Evolutionary conservation across 2,888 invertebrate species (phyloP), one percentile per base, ranked within the genome.

Genomic region (Crematogaster levior): DNA sequence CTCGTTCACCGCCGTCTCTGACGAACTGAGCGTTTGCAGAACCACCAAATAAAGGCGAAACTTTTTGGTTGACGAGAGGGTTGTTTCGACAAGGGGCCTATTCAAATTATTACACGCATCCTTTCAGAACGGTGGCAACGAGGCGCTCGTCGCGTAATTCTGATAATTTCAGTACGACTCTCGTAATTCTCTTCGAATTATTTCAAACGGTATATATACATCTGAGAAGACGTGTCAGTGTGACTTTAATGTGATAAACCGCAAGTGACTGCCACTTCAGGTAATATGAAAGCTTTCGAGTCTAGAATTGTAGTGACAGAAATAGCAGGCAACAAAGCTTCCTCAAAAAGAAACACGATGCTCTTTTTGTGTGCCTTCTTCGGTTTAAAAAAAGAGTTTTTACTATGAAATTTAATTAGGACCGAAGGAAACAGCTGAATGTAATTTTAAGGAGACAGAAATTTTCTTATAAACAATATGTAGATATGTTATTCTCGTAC

Each of bases 41-140:
- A 74, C 74, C 81, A 81, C 82, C 84, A 75, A 68, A 82, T 74
- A 81, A 84, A 85, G 85, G 81, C 83, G 84, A 84, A 89, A 89
- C 85, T 88, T 87, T 83, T 88, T 73, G 85, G 72, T 56, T 82
- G 83, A 79, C 66, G 82, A 82, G 85, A 89, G 88, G 89, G 88
- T 89, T 86, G 89, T 90, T 88, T 90, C 73, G 88, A 85, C 86
- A 84, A 83, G 48, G 21, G 77, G 77, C 73, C 89, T 85, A 89
- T 90, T 89, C 81, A 89, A 85, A 90, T 90, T 89, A 90, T 90
- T 89, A 84, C 88, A 87, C 89, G 85, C 63, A 81, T 68, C 86
- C 53, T 85, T 84, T 83, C 79, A 81, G 65, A 63, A 79, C 53
- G 27, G n/a, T 48, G 65, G 79, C 63, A 83, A 81, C 74, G 34